Conservation (phyloP, 2,113 vertebrate genomes). For the Pelusios castaneus region DNA sequence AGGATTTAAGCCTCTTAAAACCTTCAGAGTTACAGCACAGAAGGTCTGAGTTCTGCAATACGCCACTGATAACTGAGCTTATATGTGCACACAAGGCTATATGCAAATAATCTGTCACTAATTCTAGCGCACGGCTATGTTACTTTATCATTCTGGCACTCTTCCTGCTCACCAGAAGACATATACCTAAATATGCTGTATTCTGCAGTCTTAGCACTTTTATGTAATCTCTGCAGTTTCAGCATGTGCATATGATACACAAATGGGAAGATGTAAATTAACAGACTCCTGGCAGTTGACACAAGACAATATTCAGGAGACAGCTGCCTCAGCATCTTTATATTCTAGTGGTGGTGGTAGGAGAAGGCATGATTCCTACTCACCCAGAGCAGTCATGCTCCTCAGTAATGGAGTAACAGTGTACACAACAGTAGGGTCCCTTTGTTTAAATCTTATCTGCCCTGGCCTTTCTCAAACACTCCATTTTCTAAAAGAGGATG, state of each 20-base stretch:
- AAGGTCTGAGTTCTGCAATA: slow-evolving; percentile 26
- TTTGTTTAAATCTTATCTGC: background rate
- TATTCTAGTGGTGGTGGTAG: accelerated
- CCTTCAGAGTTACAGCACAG: slow-evolving; percentile 6
- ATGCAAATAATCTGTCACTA: slow-evolving; percentile 65
- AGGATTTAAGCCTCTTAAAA: slow-evolving; percentile 75
- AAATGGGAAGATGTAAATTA: background rate
- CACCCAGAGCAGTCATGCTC: background rate
- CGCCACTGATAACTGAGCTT: slow-evolving; percentile 23
- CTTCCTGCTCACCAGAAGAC: slow-evolving; percentile 7
- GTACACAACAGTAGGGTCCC: background rate
- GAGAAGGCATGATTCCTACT: background rate
- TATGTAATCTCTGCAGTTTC: slow-evolving; percentile 13
- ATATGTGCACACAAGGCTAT: background rate
- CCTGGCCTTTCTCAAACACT: background rate
- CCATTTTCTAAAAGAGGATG: background rate
- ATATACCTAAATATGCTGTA: background rate
- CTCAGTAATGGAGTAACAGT: background rate
- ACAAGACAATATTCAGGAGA: background rate
- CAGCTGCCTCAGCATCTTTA: slow-evolving; percentile 43
- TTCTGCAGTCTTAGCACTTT: slow-evolving; percentile 48
- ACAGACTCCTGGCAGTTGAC: background rate
- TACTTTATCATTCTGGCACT: slow-evolving; percentile 35
- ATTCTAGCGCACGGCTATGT: slow-evolving; percentile 47
- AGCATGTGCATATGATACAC: accelerated